These are phyloP conservation scores for Dasyornis broadbenti DNA, from an alignment of 2,113 vertebrate genomes.

Conservation along the genomic window DNA sequence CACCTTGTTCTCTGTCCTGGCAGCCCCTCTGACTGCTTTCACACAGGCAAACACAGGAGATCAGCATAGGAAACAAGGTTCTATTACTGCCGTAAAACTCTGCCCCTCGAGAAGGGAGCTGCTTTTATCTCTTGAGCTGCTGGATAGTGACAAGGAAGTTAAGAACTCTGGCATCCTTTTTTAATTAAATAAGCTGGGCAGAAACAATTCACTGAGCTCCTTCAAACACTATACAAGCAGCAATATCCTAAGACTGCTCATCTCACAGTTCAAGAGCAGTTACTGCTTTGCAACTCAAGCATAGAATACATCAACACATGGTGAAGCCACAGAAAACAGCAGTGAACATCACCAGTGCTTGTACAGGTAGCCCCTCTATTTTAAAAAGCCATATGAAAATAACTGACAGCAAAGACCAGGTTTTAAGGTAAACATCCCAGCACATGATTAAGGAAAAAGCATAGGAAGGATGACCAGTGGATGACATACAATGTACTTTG, in stretches of 20 bases:
- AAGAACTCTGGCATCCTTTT: not conserved
- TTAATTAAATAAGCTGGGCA: not conserved
- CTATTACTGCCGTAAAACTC: not conserved
- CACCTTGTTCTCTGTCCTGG: not conserved
- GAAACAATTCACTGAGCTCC: not conserved
- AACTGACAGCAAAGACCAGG: not conserved
- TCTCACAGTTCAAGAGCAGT: not conserved
- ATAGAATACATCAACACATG: accelerated
- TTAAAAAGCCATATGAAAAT: not conserved
- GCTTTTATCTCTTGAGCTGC: not conserved
- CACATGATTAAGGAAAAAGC: not conserved
- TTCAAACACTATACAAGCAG: not conserved
- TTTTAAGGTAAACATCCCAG: not conserved
- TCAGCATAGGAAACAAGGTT: not conserved
- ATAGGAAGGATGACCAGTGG: not conserved
- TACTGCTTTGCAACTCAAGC: not conserved
- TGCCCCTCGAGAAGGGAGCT: not conserved
- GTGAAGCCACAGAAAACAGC: not conserved
- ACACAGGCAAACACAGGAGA: not conserved
- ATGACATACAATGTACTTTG: not conserved
- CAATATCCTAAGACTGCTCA: not conserved
- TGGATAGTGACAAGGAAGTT: not conserved
- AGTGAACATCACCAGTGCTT: not conserved
- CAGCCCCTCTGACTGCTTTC: not conserved
- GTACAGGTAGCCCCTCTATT: not conserved